Evolutionary conservation across 1,140 invertebrate species (phyloP), one percentile per base, ranked within the genome.

Genomic region (Drosophila kohkoa): DNA sequence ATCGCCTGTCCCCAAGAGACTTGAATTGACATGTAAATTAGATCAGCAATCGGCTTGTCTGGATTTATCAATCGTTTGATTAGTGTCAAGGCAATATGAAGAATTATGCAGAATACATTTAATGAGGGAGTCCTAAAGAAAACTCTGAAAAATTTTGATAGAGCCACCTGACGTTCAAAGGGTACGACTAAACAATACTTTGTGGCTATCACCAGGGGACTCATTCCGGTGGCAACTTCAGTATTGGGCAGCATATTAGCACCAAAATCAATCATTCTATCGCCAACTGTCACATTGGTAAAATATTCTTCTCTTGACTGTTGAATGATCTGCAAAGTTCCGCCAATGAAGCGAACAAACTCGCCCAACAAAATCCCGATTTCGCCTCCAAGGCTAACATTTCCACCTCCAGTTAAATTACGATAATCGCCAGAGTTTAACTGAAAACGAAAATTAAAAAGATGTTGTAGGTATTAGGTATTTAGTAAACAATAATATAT

Each of bases 121-220:
- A 25, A 25, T 4, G 20, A 0, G 20, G 20, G 20, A 3, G 0
- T 8, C 7, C 1, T 7, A 32, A 32, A 8, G 7, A 32, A 32
- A 32, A 32, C 32, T 32, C 6, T 5, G 7, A 8, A 7, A 8
- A 1, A 32, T 5, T 32, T 32, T 32, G 32, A 32, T 2, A 13
- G 30, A 1, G 6, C 4, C 0, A 15, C 48, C 0, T 1, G 3
- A 6, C 57, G 28, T 45, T 58, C 5, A 4, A 35, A 1, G 5
- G 63, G 70, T 38, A 73, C 5, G 1, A 67, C 41, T 10, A 73
- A 2, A 16, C 70, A 67, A 11, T n/a, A 52, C 35, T 15, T 58
- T 11, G 70, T 38, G 5, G 28, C 3, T 11, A 8, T 10, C 8
- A 54, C 2, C 7, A 38, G 2, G 0, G 70, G 35, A 38, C n/a